Base-by-base conservation (phyloP, 2,888 invertebrate species). In the Rhamphomyia laevipes region DNA sequence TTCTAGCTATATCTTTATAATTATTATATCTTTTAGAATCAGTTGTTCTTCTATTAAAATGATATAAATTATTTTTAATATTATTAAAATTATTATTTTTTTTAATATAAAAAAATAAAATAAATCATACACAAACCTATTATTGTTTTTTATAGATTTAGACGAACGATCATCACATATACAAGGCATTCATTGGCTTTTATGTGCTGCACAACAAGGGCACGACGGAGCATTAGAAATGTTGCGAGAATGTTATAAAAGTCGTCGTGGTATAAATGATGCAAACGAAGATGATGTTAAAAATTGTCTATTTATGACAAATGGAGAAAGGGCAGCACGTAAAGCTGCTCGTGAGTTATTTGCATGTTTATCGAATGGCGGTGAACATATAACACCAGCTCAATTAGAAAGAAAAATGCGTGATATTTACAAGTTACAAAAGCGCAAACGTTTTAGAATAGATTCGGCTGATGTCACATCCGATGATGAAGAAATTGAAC, bases 121-220 rank as follows among this genome's bases (percentile, higher is more conserved):
- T 17, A 43, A 43, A 16, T 43, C 7, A 21, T 43, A 6, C 43
- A 43, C 17, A 43, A 6, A 16, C 11, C 5, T 21, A 30, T 17
- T 13, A 15, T 33, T 10, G n/a, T 23, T 13, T 42, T 10, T 4
- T 10, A 7, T 40, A 69, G 68, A 66, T 42, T 57, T 62, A 43
- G 63, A 62, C 51, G 56, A 63, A 47, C 55, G 60, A 17, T 54
- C 63, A 13, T 58, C 64, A 6, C 86, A 84, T 53, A 79, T 82
- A 56, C 77, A 86, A 56, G 93, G 91, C 0, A 80, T 94, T 45
- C 84, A 88, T 61, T 94, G 93, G 93, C 70, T 94, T 44, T 82
- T 91, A n/a, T 85, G 86, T 70, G 92, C 94, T 3, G 91, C 93
- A 0, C 87, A 90, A 61, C 91, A 93, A 67, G 94, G 93, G 1